phyloP scores from a whole-genome alignment of 2,888 invertebrate genomes.

The Therioaphis trifolii region DNA sequence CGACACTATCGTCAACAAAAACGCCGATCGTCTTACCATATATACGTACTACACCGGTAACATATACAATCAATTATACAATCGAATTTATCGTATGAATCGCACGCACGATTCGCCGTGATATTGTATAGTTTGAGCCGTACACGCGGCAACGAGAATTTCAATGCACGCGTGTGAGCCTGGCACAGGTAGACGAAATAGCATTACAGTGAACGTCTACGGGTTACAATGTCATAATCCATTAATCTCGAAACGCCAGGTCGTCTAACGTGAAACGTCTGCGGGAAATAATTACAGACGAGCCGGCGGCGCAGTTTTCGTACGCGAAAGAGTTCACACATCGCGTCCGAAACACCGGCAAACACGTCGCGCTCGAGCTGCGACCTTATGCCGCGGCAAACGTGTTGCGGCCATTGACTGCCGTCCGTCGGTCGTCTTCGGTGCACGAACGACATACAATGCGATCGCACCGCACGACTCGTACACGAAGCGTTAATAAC shows the following conservation, averaged over 20 bases:
- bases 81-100: not conserved
- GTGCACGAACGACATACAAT: not conserved
- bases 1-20: not conserved
- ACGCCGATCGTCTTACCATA: no score
- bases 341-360: not conserved
- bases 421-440: not conserved
- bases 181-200: no score
- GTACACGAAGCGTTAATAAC: not conserved
- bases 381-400: no score
- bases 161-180: no score
- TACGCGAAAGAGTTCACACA: not conserved
- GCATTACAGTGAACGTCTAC: no score
- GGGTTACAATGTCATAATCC: no score
- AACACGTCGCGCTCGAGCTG: not conserved
- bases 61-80: no score
- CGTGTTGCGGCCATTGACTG: not conserved
- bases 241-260: not conserved
- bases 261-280: not conserved
- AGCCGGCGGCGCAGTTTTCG: not conserved
- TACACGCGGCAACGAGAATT: no score
- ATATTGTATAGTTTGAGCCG: no score
- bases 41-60: no score
- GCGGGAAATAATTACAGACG: no score
- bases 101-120: no score
- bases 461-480: not conserved